Evolutionary conservation across 2,797 vertebrate species (phyloP), one percentile per base, ranked within the genome.

Genomic region (Anguilla megastoma): DNA sequence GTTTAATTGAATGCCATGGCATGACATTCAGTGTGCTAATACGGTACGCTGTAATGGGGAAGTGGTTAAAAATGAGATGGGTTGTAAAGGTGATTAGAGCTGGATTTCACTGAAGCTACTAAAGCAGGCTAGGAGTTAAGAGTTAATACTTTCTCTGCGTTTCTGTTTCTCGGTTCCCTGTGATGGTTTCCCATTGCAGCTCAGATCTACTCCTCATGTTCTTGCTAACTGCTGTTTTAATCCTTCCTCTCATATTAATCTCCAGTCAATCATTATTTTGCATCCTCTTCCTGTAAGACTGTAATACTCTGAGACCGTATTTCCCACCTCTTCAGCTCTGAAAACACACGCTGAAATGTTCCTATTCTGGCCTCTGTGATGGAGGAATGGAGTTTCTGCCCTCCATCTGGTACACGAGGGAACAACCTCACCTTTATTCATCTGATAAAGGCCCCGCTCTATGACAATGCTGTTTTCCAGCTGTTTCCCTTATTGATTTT

Each of bases 221-320:
- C 27, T 36, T 74, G 14, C 27, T 33, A 36, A 74, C 71, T 74
- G 27, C 63, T 27, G 63, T 27, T 66, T 27, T 66, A 66, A 66
- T 66, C 63, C 63, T 66, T 66, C 24, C 63, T 66, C 63, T 66
- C n/a, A 66, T 66, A 16, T 56, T 56, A 66, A 66, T 66, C 63
- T 66, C 24, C 63, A n/a, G 63, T 66, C 63, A 66, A 66, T 66
- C 63, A 66, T 66, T 66, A 66, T 66, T 66, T 66, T 21, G 58
- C 58, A 18, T 63, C 63, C 63, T 66, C 63, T 66, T 74, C 71
- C 30, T 12, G 12, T 36, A 36, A 74, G 30, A 74, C 18, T 33
- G 71, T 36, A 33, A 33, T 74, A 36, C 33, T 12, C 63, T 66
- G 30, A 36, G 71, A 74, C 30, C 33, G 0, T 16, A 12, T 33